Evolutionary conservation across 2,113 vertebrate species (phyloP), one percentile per base, ranked within the genome.

Genomic region (Cisticola juncidis): DNA sequence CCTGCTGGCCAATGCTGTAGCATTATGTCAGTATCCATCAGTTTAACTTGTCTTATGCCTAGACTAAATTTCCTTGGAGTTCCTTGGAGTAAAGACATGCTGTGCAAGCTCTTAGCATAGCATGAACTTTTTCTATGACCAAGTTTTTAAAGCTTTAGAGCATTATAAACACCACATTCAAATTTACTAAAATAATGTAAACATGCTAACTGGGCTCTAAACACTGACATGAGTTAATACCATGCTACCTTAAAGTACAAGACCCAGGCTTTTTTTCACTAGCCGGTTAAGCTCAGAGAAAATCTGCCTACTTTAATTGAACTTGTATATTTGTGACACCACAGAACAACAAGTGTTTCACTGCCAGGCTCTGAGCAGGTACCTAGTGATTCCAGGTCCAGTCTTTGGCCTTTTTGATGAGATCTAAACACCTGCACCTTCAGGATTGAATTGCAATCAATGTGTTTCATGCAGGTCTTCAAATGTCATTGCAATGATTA

Each of bases 401-500:
- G 6, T 79, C 36, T 48, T 60, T 36, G 50, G 44, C 70, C 90
- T 79, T 87, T 88, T 29, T 50, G 54, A 86, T 81, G 86, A 86
- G 56, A 74, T 68, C 6, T 69, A 48, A 90, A 91, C 68, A 86
- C 24, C 45, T 48, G 62, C 68, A 93, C 47, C 50, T 88, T 81
- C 72, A 89, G 65, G 8, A 94, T 5, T 35, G n/a, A 94, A 89
- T 45, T 81, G 69, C 69, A 97, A 91, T 84, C 89, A 94, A 60
- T 71, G 36, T 29, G 11, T 81, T 82, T 87, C 86, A 69, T 50
- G 42, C 22, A 87, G 65, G 53, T 69, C 81, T 91, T 87, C 62
- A 79, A 81, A 81, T 47, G 61, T 71, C 61, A 79, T 61, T 24
- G 15, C 4, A 0, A 38, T 79, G 61, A 76, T 81, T 76, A 69